A percentile compares a stretch with the other conserved stretches of the same genome.
phyloP scores from a whole-genome alignment of 2,113 vertebrate species.

The Crypturellus undulatus region DNA sequence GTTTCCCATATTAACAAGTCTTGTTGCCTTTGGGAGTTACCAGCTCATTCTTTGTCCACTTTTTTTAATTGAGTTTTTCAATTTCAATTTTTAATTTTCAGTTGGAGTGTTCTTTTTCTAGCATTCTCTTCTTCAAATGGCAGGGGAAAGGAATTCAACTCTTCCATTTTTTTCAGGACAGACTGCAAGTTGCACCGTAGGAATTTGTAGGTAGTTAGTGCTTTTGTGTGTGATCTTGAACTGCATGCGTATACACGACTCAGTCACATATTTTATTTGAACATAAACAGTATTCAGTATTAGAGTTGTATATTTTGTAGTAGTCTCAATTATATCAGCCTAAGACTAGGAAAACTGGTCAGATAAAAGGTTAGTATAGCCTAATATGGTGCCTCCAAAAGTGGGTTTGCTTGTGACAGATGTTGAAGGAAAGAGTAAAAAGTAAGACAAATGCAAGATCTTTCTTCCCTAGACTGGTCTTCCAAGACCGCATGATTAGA shows the following conservation, averaged over 20 bases:
- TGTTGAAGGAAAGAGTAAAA: not conserved
- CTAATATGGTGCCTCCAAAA: not conserved
- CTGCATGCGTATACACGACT: not conserved
- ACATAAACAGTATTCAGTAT: not conserved
- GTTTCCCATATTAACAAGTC: slow-evolving; percentile 41
- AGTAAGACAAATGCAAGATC: not conserved
- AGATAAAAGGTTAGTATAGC: not conserved
- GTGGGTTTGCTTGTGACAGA: not conserved
- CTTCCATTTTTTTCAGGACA: not conserved
- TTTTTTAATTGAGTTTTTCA: not conserved
- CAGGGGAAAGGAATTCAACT: not conserved
- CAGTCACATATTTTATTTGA: not conserved
- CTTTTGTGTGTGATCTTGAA: not conserved
- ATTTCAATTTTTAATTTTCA: not conserved
- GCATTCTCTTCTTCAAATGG: not conserved
- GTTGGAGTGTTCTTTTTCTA: not conserved
- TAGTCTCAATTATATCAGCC: not conserved
- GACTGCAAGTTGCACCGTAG: not conserved
- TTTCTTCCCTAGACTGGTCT: not conserved
- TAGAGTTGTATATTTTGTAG: not conserved
- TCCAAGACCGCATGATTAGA: not conserved
- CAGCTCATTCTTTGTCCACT: slow-evolving; percentile 21
- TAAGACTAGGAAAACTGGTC: not conserved
- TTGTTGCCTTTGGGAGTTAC: slow-evolving; percentile 16
- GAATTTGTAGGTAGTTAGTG: not conserved